Evolutionary conservation across 2,113 vertebrate genomes (phyloP).

Genomic region (Salvelinus fontinalis): DNA sequence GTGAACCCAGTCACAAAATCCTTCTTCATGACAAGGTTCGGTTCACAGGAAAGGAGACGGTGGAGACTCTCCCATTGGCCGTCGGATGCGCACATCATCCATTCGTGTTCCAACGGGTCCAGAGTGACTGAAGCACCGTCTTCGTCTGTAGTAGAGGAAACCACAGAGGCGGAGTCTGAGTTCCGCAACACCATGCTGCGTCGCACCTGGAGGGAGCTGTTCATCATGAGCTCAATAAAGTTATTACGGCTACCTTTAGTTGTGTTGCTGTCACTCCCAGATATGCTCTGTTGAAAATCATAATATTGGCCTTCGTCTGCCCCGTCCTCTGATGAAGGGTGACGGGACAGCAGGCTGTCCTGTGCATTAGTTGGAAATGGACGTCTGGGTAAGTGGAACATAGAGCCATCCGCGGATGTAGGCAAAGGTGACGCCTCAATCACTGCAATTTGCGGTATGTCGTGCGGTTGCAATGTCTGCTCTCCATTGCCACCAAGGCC

Average conservation of each 20-base stretch:
- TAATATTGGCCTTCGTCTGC: constrained; percentile 22
- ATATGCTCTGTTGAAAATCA: neutral
- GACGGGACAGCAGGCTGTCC: constrained; percentile 8
- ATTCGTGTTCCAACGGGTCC: constrained; percentile 90
- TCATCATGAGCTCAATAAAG: constrained; percentile 65
- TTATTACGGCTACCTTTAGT: constrained; percentile 59
- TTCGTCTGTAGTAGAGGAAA: constrained; percentile 58
- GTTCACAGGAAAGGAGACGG: constrained; percentile 76
- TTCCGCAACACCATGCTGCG: constrained; percentile 56
- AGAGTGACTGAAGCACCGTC: constrained; percentile 65
- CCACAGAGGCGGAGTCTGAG: constrained; percentile 63
- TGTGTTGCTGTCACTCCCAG: constrained; percentile 36
- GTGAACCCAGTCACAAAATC: constrained; percentile 93
- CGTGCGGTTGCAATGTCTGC: neutral
- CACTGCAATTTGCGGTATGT: no score
- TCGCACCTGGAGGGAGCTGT: constrained; percentile 79
- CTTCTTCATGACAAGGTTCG: constrained; percentile 75
- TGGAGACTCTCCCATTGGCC: constrained; percentile 81
- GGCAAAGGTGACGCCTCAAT: no score
- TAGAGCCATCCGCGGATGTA: no score
- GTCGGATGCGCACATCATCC: constrained; percentile 89
- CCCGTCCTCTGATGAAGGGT: neutral
- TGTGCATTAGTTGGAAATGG: constrained; percentile 19
- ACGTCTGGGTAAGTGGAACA: no score
- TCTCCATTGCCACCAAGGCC: no score